Percentiles rank a stretch among this genome's conserved stretches.
Conservation (phyloP, 2,797 vertebrate genomes). For the Gambusia yucatana region DNA sequence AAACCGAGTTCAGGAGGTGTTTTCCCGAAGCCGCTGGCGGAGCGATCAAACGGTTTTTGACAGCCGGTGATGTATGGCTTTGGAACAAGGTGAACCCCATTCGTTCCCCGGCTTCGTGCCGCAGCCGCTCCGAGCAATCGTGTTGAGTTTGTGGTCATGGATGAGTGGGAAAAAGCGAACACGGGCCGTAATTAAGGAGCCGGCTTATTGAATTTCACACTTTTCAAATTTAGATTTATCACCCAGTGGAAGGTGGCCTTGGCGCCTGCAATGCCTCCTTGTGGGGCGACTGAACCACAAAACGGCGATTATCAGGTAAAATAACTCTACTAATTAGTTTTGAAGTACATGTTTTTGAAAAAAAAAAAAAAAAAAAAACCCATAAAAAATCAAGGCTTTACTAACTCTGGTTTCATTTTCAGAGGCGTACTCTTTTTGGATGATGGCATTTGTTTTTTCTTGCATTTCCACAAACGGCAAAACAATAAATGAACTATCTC, state of each 20-base stretch:
- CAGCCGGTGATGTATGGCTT: conserved; percentile 67
- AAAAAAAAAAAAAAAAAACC: background rate
- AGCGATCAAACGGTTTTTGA: conserved; percentile 33
- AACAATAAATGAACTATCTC: conserved; percentile 16
- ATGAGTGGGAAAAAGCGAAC: conserved; percentile 64
- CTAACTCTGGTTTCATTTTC: conserved; percentile 4
- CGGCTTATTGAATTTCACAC: conserved; percentile 75
- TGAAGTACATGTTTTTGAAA: conserved; percentile 30
- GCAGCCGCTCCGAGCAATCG: conserved; percentile 45
- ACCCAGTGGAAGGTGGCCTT: conserved; percentile 64
- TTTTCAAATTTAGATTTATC: conserved; percentile 79
- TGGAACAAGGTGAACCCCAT: conserved; percentile 63
- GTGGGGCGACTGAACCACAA: conserved; percentile 61
- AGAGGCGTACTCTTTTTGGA: conserved; percentile 1
- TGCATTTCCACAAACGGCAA: conserved; percentile 23
- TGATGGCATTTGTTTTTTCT: conserved; percentile 17
- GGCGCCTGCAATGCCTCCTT: conserved; percentile 57
- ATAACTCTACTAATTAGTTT: conserved; percentile 68
- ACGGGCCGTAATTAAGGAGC: conserved; percentile 74
- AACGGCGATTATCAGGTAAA: conserved; percentile 63
- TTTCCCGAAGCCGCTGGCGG: conserved; percentile 44
- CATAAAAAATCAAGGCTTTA: conserved; percentile 6
- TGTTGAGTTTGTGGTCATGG: conserved; percentile 66
- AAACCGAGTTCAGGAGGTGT: conserved; percentile 49
- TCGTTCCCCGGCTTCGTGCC: conserved; percentile 45